Evolutionary conservation across 2,113 vertebrate genomes (phyloP).

Genomic region (Bothrops jararaca): DNA sequence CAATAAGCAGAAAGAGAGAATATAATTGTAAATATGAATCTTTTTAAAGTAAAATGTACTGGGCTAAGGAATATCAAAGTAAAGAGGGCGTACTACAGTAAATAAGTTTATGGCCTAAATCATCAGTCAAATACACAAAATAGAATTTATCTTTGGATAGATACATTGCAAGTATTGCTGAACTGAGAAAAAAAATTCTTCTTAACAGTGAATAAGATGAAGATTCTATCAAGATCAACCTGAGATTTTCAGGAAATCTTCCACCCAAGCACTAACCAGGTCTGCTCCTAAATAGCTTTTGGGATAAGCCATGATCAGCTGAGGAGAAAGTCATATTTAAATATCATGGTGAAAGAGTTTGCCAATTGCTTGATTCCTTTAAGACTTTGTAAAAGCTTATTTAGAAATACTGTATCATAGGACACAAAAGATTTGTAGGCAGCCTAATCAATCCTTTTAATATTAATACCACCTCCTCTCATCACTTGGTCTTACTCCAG

Average conservation of each 20-base stretch:
- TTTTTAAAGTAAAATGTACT: neutral
- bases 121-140: neutral
- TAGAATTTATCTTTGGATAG: neutral
- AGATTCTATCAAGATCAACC: neutral
- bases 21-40: neutral
- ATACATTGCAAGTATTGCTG: neutral
- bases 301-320: neutral
- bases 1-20: neutral
- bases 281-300: neutral
- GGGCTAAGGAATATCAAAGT: neutral
- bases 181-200: neutral
- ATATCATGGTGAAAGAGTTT: neutral
- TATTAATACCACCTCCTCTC: neutral
- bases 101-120: neutral
- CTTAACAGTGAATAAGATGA: neutral
- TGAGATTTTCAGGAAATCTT: neutral
- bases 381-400: neutral
- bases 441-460: conserved; percentile 13
- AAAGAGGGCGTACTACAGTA: neutral
- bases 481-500: neutral
- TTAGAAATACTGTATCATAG: neutral
- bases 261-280: neutral
- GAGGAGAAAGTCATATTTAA: neutral
- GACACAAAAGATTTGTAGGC: neutral
- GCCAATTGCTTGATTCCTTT: neutral